phyloP scores from a whole-genome alignment of 2,113 vertebrate species.

The Rhinoderma darwinii region DNA sequence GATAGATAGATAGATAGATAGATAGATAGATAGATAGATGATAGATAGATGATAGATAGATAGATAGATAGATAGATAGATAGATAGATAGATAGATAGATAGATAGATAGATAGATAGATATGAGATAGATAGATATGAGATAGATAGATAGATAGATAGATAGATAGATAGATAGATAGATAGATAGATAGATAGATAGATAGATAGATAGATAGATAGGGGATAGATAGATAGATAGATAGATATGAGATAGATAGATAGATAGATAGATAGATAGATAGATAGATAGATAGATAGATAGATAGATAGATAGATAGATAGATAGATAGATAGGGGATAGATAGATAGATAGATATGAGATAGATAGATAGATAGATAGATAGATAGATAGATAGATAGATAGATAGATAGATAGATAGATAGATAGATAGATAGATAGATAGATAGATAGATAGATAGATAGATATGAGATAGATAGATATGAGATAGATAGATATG shows the following conservation, averaged over 20 bases:
- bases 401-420: not conserved
- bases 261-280: constrained; percentile 4
- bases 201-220: too few relatives aligned
- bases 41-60: not conserved
- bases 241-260: not conserved
- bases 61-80: not conserved
- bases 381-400: not conserved
- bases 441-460: not conserved
- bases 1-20: not conserved
- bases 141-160: not conserved
- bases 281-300: not conserved
- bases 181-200: not conserved
- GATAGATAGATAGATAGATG: not conserved
- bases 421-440: not conserved
- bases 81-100: too few relatives aligned
- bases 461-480: not conserved
- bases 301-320: too few relatives aligned
- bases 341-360: not conserved
- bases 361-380: not conserved
- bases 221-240: not conserved
- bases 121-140: not conserved
- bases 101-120: not conserved
- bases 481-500: not conserved
- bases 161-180: not conserved
- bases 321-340: not conserved